Evolutionary conservation across 2,797 vertebrate genomes (phyloP).

Genomic region (Bufotes viridis): DNA sequence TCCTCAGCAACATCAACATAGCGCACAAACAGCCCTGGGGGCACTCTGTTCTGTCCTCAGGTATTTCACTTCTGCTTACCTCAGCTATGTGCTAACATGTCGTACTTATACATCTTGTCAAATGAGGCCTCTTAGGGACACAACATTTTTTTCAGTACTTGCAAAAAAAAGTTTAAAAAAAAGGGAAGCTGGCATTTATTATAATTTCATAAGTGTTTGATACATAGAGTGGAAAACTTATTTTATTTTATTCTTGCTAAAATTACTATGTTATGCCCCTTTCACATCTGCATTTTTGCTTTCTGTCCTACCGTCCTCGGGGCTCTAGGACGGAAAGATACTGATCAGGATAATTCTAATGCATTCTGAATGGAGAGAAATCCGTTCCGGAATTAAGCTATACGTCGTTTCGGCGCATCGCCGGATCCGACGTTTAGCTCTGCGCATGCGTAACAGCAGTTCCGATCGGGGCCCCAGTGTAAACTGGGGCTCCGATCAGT

Average conservation of each 20-base stretch:
- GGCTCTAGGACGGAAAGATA: no score
- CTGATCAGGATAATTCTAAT: no score
- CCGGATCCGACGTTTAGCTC: no score
- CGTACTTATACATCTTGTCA: neutral
- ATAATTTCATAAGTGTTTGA: neutral
- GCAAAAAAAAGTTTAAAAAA: neutral
- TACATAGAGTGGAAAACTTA: neutral
- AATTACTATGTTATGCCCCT: neutral
- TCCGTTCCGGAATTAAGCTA: no score
- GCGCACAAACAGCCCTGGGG: constrained; percentile 32
- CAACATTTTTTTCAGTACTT: neutral
- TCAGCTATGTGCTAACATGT: neutral
- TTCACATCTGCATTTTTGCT: no score
- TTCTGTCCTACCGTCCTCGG: no score
- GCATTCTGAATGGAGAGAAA: no score
- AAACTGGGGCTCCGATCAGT: no score
- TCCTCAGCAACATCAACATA: constrained; percentile 23
- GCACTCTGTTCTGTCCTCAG: constrained; percentile 18
- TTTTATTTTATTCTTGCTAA: neutral
- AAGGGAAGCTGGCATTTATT: neutral
- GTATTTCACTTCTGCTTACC: constrained; percentile 27
- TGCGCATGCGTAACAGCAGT: no score
- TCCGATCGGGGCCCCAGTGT: no score
- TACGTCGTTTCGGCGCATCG: no score
- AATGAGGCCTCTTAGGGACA: neutral